Evolutionary conservation across 2,888 invertebrate species (phyloP).

Genomic region (Hybos culiciformis): DNA sequence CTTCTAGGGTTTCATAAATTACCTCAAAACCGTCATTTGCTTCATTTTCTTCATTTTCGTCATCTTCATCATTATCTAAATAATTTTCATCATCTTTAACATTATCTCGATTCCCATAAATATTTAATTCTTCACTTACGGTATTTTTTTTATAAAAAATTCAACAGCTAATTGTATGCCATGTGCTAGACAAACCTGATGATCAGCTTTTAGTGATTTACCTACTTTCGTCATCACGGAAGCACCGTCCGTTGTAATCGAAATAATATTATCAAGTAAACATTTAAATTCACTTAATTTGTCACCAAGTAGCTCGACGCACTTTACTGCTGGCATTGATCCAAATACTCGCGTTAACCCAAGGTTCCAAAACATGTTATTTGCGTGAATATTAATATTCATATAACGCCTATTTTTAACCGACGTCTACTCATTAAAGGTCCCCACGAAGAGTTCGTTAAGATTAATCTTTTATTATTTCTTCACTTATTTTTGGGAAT

Average conservation of each 20-base stretch:
- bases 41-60: background rate
- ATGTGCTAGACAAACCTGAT: constrained; percentile 1
- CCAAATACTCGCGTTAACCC: background rate
- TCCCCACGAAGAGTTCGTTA: background rate
- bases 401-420: constrained; percentile 4
- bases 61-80: background rate
- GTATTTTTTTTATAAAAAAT: constrained; percentile 1
- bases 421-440: constrained; percentile 6
- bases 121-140: background rate
- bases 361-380: constrained; percentile 1
- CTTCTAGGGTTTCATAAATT: background rate
- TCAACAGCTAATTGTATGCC: constrained; percentile 1
- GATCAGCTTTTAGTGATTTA: background rate
- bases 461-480: constrained; percentile 1
- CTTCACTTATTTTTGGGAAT: background rate
- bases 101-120: background rate
- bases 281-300: background rate
- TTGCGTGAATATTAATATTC: constrained; percentile 4
- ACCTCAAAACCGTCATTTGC: no score
- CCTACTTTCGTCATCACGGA: background rate
- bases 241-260: constrained; percentile 1
- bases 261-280: background rate
- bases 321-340: constrained; percentile 3
- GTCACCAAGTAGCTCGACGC: background rate
- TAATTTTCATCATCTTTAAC: constrained; percentile 1